A percentile compares a stretch with the other conserved stretches of the same genome.
These are phyloP conservation scores for Gonioctena quinquepunctata DNA, from an alignment of 1,140 invertebrate species.

Conservation along the genomic window DNA sequence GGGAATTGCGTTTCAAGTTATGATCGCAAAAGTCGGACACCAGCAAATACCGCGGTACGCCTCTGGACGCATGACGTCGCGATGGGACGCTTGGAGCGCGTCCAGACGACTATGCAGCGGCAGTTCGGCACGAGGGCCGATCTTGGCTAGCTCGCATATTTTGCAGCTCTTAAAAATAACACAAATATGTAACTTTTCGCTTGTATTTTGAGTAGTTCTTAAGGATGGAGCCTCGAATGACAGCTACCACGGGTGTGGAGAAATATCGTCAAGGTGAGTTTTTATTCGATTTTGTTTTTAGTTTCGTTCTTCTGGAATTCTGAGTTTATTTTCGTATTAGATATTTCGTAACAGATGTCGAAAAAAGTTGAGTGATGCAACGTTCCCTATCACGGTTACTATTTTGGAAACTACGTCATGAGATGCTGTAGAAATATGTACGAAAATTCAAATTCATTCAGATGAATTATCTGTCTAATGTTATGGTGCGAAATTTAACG, in stretches of 20 bases:
- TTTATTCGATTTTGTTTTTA: too few species aligned
- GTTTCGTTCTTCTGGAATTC: background rate
- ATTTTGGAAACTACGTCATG: too few species aligned
- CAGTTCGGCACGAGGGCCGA: slow-evolving; percentile 33
- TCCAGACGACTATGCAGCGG: slow-evolving; percentile 34
- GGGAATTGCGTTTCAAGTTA: too few species aligned
- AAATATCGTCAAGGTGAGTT: slow-evolving; percentile 17
- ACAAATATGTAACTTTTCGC: slow-evolving; percentile 21
- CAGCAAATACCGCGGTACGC: background rate
- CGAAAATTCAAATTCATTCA: too few species aligned
- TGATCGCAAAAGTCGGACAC: too few species aligned
- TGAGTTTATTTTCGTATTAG: background rate
- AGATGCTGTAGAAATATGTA: too few species aligned
- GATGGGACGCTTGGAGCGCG: slow-evolving; percentile 31
- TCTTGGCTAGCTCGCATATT: slow-evolving; percentile 9
- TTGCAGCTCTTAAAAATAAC: background rate
- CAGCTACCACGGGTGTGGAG: slow-evolving; percentile 4
- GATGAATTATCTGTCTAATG: too few species aligned
- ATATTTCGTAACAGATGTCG: background rate
- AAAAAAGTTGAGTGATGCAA: background rate
- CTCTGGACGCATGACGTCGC: slow-evolving; percentile 13
- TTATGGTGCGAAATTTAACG: too few species aligned
- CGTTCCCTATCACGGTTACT: too few species aligned
- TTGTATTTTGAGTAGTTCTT: slow-evolving; percentile 24
- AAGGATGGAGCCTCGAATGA: slow-evolving; percentile 16